These are phyloP conservation scores for Scyliorhinus canicula DNA, from an alignment of 2,797 vertebrate genomes.

Conservation along the genomic window DNA sequence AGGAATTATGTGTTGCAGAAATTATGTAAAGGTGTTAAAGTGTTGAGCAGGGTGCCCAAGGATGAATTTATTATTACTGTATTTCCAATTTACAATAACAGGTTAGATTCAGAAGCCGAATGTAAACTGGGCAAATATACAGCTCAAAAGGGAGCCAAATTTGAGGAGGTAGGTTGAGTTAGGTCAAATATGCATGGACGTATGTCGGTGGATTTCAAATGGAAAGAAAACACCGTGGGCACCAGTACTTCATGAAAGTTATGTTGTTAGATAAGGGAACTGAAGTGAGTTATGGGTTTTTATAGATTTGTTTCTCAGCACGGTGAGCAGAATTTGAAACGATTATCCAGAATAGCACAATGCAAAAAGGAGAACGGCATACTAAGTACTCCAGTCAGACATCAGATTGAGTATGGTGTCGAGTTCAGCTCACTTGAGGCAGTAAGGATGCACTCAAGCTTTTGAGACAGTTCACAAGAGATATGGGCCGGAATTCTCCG, in stretches of 20 bases:
- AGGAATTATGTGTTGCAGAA: background rate
- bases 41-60: background rate
- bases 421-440: background rate
- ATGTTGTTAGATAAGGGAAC: background rate
- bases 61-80: background rate
- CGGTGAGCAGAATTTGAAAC: background rate
- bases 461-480: background rate
- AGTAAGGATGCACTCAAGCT: background rate
- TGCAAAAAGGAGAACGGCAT: background rate
- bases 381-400: background rate
- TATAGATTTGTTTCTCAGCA: background rate
- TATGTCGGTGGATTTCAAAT: background rate
- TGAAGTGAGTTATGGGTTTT: background rate
- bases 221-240: background rate
- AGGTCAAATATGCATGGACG: background rate
- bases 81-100: background rate
- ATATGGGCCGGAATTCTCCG: too few relatives aligned
- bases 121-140: slow-evolving; percentile 1
- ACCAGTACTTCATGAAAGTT: background rate
- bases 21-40: background rate
- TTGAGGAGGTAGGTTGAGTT: too few relatives aligned
- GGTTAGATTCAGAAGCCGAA: background rate
- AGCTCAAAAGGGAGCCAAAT: background rate
- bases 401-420: background rate
- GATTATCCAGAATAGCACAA: background rate